These are phyloP conservation scores for Neosilurus hyrtlii DNA, from an alignment of 2,797 vertebrate genomes.

Conservation along the genomic window DNA sequence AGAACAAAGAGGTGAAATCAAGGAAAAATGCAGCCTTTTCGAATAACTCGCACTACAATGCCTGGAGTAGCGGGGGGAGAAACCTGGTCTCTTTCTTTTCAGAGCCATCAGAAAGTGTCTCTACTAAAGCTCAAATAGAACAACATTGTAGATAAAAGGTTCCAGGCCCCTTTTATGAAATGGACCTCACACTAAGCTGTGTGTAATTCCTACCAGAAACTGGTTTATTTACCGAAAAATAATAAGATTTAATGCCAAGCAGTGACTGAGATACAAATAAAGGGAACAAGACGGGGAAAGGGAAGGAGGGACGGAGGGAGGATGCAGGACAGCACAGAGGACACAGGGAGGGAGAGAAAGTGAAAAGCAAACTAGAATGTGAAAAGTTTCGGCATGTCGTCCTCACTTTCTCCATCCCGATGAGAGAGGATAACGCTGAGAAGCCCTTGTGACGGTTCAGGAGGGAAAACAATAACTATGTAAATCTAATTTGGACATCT, in stretches of 20 bases:
- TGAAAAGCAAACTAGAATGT: constrained; percentile 51
- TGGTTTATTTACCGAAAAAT: constrained; percentile 83
- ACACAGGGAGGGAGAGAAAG: constrained; percentile 51
- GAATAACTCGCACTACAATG: constrained; percentile 82
- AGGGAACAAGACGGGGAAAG: constrained; percentile 69
- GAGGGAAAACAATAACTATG: constrained; percentile 81
- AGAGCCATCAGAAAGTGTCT: constrained; percentile 80
- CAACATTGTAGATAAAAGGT: constrained; percentile 81
- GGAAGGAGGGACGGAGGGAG: constrained; percentile 34
- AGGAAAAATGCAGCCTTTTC: constrained; percentile 78
- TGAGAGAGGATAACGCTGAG: neutral
- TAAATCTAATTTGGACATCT: constrained; percentile 85
- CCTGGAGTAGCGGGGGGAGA: constrained; percentile 59
- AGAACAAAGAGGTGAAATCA: constrained; percentile 79
- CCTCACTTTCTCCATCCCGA: constrained; percentile 67
- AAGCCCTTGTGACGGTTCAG: constrained; percentile 49
- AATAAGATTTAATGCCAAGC: constrained; percentile 81
- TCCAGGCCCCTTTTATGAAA: constrained; percentile 77
- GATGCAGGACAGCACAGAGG: neutral
- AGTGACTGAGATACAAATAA: constrained; percentile 77
- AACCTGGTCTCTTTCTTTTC: constrained; percentile 81
- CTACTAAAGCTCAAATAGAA: constrained; percentile 82
- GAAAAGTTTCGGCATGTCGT: constrained; percentile 65
- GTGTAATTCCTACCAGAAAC: constrained; percentile 84
- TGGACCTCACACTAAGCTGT: constrained; percentile 82